Conservation (phyloP, 2,888 invertebrate genomes). For the Lasioglossum lativentre region DNA sequence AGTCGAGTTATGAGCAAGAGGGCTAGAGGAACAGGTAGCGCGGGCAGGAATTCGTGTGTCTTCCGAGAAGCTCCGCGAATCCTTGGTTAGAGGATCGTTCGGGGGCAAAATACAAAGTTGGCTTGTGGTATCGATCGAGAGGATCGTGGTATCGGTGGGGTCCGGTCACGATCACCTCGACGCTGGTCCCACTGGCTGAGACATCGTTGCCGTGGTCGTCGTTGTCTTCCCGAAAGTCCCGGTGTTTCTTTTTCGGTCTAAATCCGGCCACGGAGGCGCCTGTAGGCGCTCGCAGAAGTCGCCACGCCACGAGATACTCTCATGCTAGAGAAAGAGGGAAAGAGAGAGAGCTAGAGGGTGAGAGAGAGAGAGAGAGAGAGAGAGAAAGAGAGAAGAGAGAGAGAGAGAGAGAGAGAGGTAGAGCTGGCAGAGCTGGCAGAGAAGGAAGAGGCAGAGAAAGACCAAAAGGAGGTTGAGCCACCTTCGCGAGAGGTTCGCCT, state of each 20-base stretch:
- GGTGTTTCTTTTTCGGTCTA: conserved; percentile 75
- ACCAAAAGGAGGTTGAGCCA: conserved; percentile 68
- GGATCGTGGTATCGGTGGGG: conserved; percentile 50
- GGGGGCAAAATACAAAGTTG: conserved; percentile 35
- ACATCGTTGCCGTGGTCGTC: conserved; percentile 47
- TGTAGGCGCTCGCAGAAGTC: conserved; percentile 68
- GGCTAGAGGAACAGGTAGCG: not conserved
- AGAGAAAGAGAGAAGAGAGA: not conserved
- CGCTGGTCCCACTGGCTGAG: conserved; percentile 29
- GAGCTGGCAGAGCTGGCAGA: not conserved
- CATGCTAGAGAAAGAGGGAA: not conserved
- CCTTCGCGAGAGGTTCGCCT: conserved; percentile 74
- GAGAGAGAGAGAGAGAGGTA: not conserved
- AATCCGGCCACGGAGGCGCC: conserved; percentile 77
- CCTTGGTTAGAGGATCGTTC: conserved; percentile 37
- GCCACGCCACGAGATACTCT: conserved; percentile 55
- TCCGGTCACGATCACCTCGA: conserved; percentile 58
- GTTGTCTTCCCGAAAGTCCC: conserved; percentile 63
- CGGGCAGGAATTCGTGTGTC: conserved; percentile 33
- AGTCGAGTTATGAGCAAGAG: not conserved
- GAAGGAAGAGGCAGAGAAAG: conserved; percentile 16
- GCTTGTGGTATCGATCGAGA: conserved; percentile 50
- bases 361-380: not conserved
- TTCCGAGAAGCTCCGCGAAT: conserved; percentile 38
- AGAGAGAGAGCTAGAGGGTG: too few relatives aligned